These are phyloP conservation scores for Drosophila atroscutellata DNA, from an alignment of 2,888 invertebrate species.

Conservation along the genomic window DNA sequence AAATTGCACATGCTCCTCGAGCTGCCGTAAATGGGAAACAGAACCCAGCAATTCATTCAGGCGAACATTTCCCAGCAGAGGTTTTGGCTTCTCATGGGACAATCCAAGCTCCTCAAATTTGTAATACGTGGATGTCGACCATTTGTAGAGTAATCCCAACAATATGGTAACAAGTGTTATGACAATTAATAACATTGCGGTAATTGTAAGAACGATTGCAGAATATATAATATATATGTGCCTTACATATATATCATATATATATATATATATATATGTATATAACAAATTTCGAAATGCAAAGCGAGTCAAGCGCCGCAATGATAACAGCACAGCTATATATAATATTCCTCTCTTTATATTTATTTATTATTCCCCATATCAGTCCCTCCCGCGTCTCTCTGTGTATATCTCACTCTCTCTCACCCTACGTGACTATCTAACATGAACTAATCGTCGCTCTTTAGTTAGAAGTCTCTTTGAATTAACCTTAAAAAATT, in stretches of 20 bases:
- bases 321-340: background rate
- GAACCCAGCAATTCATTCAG: conserved; percentile 40
- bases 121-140: conserved; percentile 54
- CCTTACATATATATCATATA: background rate
- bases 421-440: background rate
- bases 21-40: conserved; percentile 36
- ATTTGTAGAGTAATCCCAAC: conserved; percentile 56
- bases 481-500: no score
- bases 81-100: conserved; percentile 43
- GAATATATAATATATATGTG: background rate
- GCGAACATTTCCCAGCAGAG: conserved; percentile 51
- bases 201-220: background rate
- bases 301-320: conserved; percentile 3
- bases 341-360: background rate
- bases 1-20: conserved; percentile 36
- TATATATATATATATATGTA: no score
- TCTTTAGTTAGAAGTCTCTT: no score
- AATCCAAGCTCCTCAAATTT: conserved; percentile 50
- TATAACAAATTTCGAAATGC: no score
- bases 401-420: background rate
- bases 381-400: no score
- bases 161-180: conserved; percentile 23
- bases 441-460: no score
- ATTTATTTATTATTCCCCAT: background rate
- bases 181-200: conserved; percentile 46